Percentiles rank a stretch among this genome's conserved stretches.
Conservation (phyloP, 2,797 vertebrate genomes). For the Hyperoplus immaculatus region DNA sequence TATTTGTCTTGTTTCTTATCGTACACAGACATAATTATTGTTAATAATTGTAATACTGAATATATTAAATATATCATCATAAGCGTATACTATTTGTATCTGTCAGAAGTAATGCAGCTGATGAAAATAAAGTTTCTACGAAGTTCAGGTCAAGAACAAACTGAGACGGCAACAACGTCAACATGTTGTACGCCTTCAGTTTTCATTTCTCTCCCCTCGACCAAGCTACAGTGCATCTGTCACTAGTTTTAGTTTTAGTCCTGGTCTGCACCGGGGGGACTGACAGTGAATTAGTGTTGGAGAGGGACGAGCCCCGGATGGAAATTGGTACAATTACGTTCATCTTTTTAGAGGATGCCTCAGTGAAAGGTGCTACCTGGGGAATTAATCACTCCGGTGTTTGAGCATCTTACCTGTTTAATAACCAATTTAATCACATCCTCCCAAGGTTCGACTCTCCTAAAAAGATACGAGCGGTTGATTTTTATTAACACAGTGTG, state of each 20-base stretch:
- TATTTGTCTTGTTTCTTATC: neutral
- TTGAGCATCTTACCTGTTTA: constrained; percentile 82
- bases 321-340: constrained; percentile 68
- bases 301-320: constrained; percentile 41
- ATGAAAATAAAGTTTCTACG: neutral
- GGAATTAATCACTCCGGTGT: constrained; percentile 73
- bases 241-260: constrained; percentile 43
- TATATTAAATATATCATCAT: neutral
- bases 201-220: constrained; percentile 20
- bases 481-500: constrained; percentile 79
- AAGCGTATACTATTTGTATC: neutral
- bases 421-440: constrained; percentile 84
- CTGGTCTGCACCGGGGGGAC: constrained; percentile 35
- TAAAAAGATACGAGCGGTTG: constrained; percentile 72
- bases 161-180: constrained; percentile 42
- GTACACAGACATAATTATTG: neutral
- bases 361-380: constrained; percentile 58
- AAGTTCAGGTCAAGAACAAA: constrained; percentile 4
- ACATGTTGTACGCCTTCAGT: constrained; percentile 53
- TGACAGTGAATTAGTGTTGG: constrained; percentile 51
- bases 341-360: constrained; percentile 61
- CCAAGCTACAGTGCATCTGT: constrained; percentile 42
- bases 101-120: neutral
- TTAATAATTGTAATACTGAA: neutral
- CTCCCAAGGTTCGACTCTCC: constrained; percentile 76